Percentiles rank a stretch among this genome's conserved stretches.
Evolutionary conservation across 2,113 vertebrate species (phyloP).

Genomic region (Planiliza haematocheilus): DNA sequence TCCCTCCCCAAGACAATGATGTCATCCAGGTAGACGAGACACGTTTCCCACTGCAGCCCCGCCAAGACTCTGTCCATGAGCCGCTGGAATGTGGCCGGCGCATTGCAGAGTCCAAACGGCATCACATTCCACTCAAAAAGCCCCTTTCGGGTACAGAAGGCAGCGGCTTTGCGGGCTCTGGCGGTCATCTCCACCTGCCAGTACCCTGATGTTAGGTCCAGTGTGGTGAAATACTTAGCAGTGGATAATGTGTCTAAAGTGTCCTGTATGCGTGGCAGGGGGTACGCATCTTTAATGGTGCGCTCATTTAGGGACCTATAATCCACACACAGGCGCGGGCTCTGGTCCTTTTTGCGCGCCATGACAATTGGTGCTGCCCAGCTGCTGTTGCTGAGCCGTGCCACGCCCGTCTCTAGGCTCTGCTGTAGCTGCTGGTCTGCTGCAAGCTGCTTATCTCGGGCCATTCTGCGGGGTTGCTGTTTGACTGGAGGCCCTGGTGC

Average conservation of each 20-base stretch:
- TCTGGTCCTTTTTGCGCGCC: conserved; percentile 42
- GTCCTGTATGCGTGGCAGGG: conserved; percentile 31
- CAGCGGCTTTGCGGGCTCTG: neutral
- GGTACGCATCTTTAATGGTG: conserved; percentile 39
- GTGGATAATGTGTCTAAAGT: neutral
- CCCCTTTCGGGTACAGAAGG: neutral
- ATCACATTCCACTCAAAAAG: conserved; percentile 1
- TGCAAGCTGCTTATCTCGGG: conserved; percentile 5
- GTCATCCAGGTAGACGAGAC: too few species aligned
- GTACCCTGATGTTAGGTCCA: conserved; percentile 1
- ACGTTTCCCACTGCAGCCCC: conserved; percentile 21
- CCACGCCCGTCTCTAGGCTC: conserved; percentile 5
- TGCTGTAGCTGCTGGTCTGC: conserved; percentile 29
- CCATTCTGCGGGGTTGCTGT: conserved; percentile 24
- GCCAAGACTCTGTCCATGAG: conserved; percentile 11
- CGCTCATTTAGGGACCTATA: conserved; percentile 27
- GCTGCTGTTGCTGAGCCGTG: conserved; percentile 16
- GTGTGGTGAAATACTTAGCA: neutral
- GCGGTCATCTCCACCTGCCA: neutral
- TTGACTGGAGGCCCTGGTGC: conserved; percentile 18
- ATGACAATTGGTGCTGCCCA: conserved; percentile 42
- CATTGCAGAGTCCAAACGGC: too few species aligned
- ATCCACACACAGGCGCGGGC: conserved; percentile 16
- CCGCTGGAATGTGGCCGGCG: neutral
- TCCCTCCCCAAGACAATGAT: too few species aligned